A percentile compares a stretch with the other conserved stretches of the same genome.
Conservation (phyloP, 92 coral and sea anemone species). For the Porites evermanni region DNA sequence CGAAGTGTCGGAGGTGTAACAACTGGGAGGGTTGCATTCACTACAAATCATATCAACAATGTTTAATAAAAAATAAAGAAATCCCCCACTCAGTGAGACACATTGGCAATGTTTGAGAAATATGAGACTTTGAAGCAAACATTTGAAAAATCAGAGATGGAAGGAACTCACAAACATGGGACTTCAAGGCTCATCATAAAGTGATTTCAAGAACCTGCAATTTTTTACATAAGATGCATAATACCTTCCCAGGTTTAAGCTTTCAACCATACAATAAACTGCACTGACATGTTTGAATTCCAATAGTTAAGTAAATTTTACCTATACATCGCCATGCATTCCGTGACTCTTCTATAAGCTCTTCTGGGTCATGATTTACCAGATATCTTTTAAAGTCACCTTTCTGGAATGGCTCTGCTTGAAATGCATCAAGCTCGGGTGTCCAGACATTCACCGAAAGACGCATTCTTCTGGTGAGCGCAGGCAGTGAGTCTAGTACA, state of each 20-base stretch:
- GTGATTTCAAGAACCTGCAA: not conserved
- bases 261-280: too few species aligned
- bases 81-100: not conserved
- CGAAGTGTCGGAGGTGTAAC: constrained; percentile 80
- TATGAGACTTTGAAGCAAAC: not conserved
- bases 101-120: not conserved
- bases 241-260: not conserved
- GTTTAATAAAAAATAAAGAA: not conserved
- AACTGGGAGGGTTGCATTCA: constrained; percentile 90
- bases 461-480: constrained; percentile 75
- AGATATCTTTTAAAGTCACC: constrained; percentile 55
- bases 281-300: not conserved
- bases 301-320: constrained; percentile 8
- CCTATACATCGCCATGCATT: constrained; percentile 87
- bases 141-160: not conserved
- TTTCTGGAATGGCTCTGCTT: constrained; percentile 27
- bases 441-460: constrained; percentile 92
- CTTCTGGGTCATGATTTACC: constrained; percentile 76
- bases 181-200: too few species aligned
- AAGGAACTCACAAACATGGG: too few species aligned
- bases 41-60: constrained; percentile 34
- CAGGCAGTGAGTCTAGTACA: constrained; percentile 78
- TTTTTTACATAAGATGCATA: not conserved
- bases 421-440: constrained; percentile 76
- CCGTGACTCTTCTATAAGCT: constrained; percentile 63